phyloP scores from a whole-genome alignment of 2,113 vertebrate species.

The Phasianus colchicus region DNA sequence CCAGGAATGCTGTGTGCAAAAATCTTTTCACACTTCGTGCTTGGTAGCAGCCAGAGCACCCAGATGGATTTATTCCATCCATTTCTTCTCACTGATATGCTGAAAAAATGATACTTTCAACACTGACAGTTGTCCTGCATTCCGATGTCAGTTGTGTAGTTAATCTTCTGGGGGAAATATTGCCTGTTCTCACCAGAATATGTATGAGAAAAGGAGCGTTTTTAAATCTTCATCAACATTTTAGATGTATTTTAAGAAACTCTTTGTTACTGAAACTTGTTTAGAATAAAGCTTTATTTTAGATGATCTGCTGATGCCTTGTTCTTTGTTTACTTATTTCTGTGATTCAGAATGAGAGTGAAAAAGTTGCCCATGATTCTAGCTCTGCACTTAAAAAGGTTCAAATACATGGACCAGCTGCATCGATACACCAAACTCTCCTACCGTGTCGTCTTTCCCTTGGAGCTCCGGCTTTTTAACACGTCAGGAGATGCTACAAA shows the following conservation, averaged over 20 bases:
- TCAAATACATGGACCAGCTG: constrained; percentile 96
- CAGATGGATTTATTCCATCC: neutral
- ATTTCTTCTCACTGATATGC: neutral
- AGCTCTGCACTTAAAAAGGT: constrained; percentile 92
- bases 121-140: neutral
- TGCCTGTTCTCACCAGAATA: neutral
- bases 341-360: constrained; percentile 85
- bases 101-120: neutral
- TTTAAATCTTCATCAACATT: neutral
- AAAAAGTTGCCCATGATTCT: constrained; percentile 95
- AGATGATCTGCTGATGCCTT: neutral
- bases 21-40: neutral
- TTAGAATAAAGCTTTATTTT: neutral
- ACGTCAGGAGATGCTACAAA: constrained; percentile 94
- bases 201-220: neutral
- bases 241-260: neutral
- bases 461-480: constrained; percentile 94
- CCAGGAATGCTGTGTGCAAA: neutral
- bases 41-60: neutral
- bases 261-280: rapidly evolving
- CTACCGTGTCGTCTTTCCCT: constrained; percentile 92
- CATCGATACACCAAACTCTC: constrained; percentile 95
- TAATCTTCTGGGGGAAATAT: neutral
- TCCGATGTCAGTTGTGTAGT: neutral
- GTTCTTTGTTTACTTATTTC: rapidly evolving